phyloP scores from a whole-genome alignment of 2,888 invertebrate genomes.

The Anthrax anthrax region DNA sequence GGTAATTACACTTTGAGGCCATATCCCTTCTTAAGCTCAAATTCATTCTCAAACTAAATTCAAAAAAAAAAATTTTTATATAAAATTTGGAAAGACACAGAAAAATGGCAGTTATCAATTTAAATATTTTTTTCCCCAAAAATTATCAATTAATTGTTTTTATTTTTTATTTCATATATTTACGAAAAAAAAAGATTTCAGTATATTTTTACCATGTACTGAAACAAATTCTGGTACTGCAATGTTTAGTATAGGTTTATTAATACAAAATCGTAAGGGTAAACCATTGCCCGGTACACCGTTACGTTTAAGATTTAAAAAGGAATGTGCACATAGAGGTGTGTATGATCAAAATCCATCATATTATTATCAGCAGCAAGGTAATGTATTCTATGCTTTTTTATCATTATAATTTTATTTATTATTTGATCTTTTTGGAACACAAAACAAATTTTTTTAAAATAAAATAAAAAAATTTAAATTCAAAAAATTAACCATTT shows the following conservation, averaged over 20 bases:
- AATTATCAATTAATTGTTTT: too few relatives aligned
- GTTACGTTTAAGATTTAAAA: conserved; percentile 69
- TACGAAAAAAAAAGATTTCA: conserved; percentile 46
- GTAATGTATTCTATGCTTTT: conserved; percentile 28
- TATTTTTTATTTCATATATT: neutral
- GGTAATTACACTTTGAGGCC: too few relatives aligned
- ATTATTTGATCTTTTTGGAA: conserved; percentile 11
- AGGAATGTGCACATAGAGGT: conserved; percentile 90
- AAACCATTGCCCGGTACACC: conserved; percentile 76
- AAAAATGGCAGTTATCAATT: too few relatives aligned
- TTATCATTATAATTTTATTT: neutral
- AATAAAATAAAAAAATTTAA: too few relatives aligned
- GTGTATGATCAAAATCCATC: conserved; percentile 45
- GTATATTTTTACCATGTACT: conserved; percentile 72
- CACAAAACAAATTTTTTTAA: neutral
- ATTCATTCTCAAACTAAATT: too few relatives aligned
- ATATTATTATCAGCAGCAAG: conserved; percentile 34
- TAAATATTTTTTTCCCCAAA: too few relatives aligned
- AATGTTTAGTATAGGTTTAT: conserved; percentile 71
- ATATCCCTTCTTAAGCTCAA: too few relatives aligned
- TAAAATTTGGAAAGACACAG: too few relatives aligned
- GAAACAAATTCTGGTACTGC: conserved; percentile 80
- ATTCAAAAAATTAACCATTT: too few relatives aligned
- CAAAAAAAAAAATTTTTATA: too few relatives aligned
- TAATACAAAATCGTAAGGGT: conserved; percentile 66